Evolutionary conservation across 2,797 vertebrate genomes (phyloP), one percentile per base, ranked within the genome.

Genomic region (Cyclopterus lumpus): DNA sequence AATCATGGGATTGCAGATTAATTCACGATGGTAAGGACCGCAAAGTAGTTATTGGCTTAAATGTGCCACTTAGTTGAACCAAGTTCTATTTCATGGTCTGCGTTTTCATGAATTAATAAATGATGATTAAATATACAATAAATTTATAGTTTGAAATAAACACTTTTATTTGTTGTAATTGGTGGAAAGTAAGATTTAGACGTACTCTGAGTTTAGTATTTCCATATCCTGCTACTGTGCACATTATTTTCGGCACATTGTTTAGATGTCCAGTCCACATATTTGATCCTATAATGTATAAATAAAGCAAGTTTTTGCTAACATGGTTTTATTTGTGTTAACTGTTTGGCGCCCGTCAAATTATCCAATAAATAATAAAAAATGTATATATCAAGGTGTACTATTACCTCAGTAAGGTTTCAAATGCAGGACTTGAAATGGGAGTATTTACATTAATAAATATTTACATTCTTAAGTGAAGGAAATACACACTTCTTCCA

Each of bases 1-100:
- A 82, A 58, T 44, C 63, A 62, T 36, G 64, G 51, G 80, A 83
- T 67, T 15, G n/a, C n/a, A 51, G 62, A 79, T 79, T 73, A 77
- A 77, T 84, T 69, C 63, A 49, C 36, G 24, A 70, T 34, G 30
- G 34, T 24, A 34, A 26, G n/a, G 63, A 71, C 9, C 24, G 44
- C 42, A 59, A 26, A 22, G 16, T 2, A 10, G 26, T 49, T 59
- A 60, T 14, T 53, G 26, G 63, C 15, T 71, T 14, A 57, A 78
- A 66, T 10, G 42, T 46, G 9, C 5, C 32, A 42, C 11, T 24
- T 34, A 12, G 24, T 28, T 38, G 4, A 40, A 67, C 24, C 11
- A 24, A 49, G n/a, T 57, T 49, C 2, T 26, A 4, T 32, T 34
- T 20, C 24, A 51, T 20, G 0, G 16, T 15, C 2, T 51, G 28